Conservation (phyloP, 2,113 vertebrate species). For the Brachypteracias leptosomus region DNA sequence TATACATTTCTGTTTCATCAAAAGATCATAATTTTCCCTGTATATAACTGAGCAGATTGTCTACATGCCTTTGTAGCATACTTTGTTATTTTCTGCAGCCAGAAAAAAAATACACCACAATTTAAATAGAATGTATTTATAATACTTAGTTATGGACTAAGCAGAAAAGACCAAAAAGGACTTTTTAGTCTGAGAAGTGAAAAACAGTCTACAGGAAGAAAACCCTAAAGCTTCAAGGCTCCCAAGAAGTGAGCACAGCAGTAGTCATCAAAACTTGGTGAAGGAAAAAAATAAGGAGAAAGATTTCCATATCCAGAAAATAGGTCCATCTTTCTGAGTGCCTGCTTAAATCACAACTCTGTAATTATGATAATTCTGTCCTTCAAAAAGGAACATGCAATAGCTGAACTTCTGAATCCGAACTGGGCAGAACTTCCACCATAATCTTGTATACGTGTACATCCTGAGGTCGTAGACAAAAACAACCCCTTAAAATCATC, state of each 20-base stretch:
- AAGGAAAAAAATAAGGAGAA: background rate
- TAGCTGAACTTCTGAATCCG: background rate
- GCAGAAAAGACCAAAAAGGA: background rate
- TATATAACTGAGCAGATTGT: background rate
- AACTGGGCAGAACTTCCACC: background rate
- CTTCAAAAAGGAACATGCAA: background rate
- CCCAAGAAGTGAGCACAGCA: background rate
- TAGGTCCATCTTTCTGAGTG: background rate
- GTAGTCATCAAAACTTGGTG: background rate
- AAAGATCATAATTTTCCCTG: background rate
- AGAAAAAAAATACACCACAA: background rate
- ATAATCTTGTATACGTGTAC: background rate
- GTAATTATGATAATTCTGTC: background rate
- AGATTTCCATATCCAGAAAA: background rate
- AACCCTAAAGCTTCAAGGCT: background rate
- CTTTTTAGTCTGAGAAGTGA: background rate
- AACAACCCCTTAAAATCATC: background rate
- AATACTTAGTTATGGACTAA: background rate
- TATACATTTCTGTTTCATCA: background rate
- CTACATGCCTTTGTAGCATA: background rate
- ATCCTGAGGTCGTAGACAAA: background rate
- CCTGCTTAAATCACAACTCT: background rate
- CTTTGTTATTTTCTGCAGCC: background rate
- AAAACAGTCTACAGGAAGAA: background rate
- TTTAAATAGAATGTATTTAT: background rate